These are phyloP conservation scores for Pterostichus niger DNA, from an alignment of 2,888 invertebrate genomes.

Conservation along the genomic window DNA sequence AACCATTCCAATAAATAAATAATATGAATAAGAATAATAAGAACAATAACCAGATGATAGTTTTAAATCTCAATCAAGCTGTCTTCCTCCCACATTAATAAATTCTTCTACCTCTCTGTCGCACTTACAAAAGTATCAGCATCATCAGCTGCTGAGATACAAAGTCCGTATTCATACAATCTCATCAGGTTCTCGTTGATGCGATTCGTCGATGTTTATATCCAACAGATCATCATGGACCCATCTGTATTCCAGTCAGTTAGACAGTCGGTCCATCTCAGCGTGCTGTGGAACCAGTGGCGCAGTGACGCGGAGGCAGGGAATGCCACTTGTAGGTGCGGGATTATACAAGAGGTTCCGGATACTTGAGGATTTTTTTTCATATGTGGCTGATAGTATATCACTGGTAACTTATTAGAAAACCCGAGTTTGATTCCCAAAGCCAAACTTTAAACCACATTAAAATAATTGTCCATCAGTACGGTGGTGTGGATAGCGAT, in stretches of 20 bases:
- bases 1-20: no score
- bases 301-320: not conserved
- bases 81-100: no score
- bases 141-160: not conserved
- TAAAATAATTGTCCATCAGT: no score
- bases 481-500: no score
- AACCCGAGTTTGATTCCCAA: no score
- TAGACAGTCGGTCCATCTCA: slow-evolving; percentile 23
- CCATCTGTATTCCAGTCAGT: slow-evolving; percentile 63
- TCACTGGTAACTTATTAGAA: no score
- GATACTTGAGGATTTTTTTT: not conserved
- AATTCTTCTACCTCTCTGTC: not conserved
- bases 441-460: no score
- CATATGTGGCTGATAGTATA: not conserved
- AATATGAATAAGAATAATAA: no score
- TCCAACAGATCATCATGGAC: slow-evolving; percentile 59
- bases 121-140: not conserved
- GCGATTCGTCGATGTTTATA: slow-evolving; percentile 32
- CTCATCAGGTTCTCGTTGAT: slow-evolving; percentile 39
- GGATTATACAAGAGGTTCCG: slow-evolving; percentile 16
- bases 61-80: no score
- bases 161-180: slow-evolving; percentile 33
- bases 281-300: not conserved
- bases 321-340: not conserved
- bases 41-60: no score